These are phyloP conservation scores for Hydriomena furcata DNA, from an alignment of 2,888 invertebrate species.

Conservation along the genomic window DNA sequence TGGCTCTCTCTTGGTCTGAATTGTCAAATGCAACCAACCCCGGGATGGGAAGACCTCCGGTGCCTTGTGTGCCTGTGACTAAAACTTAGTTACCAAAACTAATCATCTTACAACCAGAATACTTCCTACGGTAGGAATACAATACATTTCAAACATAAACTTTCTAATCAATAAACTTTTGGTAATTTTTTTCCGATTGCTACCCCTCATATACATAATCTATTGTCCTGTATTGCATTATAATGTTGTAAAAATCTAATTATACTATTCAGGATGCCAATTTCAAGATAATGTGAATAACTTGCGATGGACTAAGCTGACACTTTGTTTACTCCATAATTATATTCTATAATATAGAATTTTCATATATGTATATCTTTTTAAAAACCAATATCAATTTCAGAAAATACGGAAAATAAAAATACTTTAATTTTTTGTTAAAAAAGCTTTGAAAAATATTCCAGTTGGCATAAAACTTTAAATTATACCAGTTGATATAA, in stretches of 20 bases:
- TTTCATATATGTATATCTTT: too few species aligned
- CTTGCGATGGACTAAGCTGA: constrained; percentile 2
- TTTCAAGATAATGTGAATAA: background rate
- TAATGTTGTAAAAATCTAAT: constrained; percentile 12
- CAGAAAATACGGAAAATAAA: too few species aligned
- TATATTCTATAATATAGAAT: too few species aligned
- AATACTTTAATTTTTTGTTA: too few species aligned
- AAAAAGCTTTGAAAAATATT: background rate
- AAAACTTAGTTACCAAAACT: too few species aligned
- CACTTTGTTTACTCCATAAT: background rate
- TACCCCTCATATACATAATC: constrained; percentile 7
- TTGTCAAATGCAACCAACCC: too few species aligned
- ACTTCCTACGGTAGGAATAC: too few species aligned
- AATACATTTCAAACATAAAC: constrained; percentile 15
- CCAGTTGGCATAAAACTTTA: background rate
- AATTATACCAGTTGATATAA: too few species aligned
- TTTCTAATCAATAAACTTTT: constrained; percentile 1
- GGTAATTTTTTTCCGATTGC: constrained; percentile 1
- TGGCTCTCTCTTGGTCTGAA: background rate
- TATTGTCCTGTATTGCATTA: constrained; percentile 18
- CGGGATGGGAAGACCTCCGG: too few species aligned
- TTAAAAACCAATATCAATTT: too few species aligned
- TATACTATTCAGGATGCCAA: constrained; percentile 2
- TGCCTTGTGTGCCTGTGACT: too few species aligned
- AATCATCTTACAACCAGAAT: constrained; percentile 14